phyloP scores from a whole-genome alignment of 2,797 vertebrate species.

The Molossus molossus region DNA sequence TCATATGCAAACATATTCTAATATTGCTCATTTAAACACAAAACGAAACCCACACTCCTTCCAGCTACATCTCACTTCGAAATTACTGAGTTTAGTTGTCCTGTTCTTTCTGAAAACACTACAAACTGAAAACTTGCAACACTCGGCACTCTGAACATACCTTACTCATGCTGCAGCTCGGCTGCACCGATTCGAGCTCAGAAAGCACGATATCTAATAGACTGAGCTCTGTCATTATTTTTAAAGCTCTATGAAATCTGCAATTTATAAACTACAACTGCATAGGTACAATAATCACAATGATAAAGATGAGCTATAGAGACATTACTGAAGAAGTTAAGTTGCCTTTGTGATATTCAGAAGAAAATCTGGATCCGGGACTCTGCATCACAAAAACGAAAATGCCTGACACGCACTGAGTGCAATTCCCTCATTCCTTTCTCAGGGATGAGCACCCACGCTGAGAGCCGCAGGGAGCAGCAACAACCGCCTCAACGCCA shows the following conservation, averaged over 20 bases:
- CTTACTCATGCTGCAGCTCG: background rate
- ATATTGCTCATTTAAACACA: background rate
- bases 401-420: background rate
- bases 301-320: conserved; percentile 4
- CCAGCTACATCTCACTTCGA: background rate
- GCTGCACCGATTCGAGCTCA: background rate
- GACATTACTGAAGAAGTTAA: background rate
- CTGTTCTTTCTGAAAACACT: conserved; percentile 19
- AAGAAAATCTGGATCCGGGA: conserved; percentile 7
- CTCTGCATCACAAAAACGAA: conserved; percentile 30
- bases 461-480: background rate
- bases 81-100: conserved; percentile 17
- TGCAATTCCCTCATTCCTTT: background rate
- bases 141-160: background rate
- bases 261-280: background rate
- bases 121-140: background rate
- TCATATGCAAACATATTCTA: background rate
- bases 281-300: background rate
- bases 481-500: background rate
- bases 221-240: background rate
- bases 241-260: conserved; percentile 58
- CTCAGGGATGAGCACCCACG: background rate
- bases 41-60: conserved; percentile 3
- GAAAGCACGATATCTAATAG: background rate
- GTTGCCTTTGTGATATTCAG: background rate